A percentile compares a stretch with the other conserved stretches of the same genome.
Evolutionary conservation across 2,888 invertebrate species (phyloP).

Genomic region (Sisyra terminalis): DNA sequence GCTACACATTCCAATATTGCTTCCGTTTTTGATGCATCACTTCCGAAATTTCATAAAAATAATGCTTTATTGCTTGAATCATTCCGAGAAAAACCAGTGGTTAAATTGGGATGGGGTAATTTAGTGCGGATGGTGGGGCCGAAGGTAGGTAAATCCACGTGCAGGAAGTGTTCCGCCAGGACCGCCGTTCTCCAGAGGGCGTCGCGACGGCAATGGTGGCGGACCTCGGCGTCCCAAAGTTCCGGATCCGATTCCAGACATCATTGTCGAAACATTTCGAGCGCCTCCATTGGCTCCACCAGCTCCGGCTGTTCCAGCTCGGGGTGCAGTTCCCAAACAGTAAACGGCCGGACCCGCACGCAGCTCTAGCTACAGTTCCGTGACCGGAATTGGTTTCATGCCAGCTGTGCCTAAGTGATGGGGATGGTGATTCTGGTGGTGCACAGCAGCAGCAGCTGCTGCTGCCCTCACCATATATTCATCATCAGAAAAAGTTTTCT

Average conservation of each 20-base stretch:
- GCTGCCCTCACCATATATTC: constrained; percentile 61
- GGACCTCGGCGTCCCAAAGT: constrained; percentile 20
- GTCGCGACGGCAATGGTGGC: constrained; percentile 20
- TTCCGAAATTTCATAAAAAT: too few relatives aligned
- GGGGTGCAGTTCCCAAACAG: constrained; percentile 36
- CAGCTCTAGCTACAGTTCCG: constrained; percentile 92
- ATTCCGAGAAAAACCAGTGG: too few relatives aligned
- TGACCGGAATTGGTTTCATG: constrained; percentile 64
- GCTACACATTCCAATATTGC: neutral
- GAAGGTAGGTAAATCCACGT: constrained; percentile 51
- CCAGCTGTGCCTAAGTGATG: constrained; percentile 22
- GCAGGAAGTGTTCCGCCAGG: constrained; percentile 48
- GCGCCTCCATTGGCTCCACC: neutral
- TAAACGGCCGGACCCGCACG: constrained; percentile 76
- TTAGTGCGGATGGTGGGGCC: constrained; percentile 6
- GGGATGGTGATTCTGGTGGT: constrained; percentile 32
- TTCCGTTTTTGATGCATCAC: too few relatives aligned
- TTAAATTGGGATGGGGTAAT: neutral
- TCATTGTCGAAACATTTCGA: too few relatives aligned
- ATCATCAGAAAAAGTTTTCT: constrained; percentile 78
- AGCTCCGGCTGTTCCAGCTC: constrained; percentile 8
- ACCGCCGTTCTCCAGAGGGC: constrained; percentile 19
- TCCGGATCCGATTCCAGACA: too few relatives aligned
- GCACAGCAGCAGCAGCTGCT: constrained; percentile 30
- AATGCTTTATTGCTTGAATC: too few relatives aligned